Evolutionary conservation across 1,140 invertebrate genomes (phyloP).

Genomic region (Cylas formicarius): DNA sequence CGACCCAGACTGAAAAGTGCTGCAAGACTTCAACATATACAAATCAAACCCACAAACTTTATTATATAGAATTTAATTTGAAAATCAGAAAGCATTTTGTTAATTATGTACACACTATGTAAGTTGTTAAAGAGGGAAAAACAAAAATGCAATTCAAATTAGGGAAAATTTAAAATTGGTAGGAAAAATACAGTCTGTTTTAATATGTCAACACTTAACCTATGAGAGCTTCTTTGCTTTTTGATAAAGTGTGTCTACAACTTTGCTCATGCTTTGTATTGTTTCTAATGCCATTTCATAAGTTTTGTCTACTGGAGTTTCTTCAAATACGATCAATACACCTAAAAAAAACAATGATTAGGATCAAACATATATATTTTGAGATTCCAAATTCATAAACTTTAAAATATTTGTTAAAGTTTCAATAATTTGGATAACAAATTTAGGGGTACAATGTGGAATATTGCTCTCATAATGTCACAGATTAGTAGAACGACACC

Average conservation of each 20-base stretch:
- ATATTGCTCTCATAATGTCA: not conserved
- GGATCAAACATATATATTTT: not conserved
- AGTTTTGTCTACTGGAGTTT: conserved; percentile 89
- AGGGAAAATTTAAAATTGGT: conserved; percentile 11
- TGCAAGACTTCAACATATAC: no score
- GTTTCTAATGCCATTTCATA: conserved; percentile 96
- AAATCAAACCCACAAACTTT: no score
- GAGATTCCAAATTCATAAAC: not conserved
- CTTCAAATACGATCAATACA: conserved; percentile 96
- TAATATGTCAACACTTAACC: conserved; percentile 35
- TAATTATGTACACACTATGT: conserved; percentile 27
- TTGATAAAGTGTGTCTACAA: conserved; percentile 95
- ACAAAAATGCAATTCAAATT: conserved; percentile 12
- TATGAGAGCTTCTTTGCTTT: conserved; percentile 98
- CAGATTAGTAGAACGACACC: no score
- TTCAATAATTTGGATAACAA: no score
- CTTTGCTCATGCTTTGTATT: conserved; percentile 98
- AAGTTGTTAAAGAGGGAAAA: conserved; percentile 1
- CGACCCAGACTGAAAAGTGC: no score
- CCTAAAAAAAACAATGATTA: conserved; percentile 34
- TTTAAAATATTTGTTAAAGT: no score
- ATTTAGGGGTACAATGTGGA: no score
- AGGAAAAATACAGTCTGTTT: conserved; percentile 39
- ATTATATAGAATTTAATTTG: no score
- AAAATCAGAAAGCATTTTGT: no score